phyloP scores from a whole-genome alignment of 2,888 invertebrate species.

The Morpho helenor region DNA sequence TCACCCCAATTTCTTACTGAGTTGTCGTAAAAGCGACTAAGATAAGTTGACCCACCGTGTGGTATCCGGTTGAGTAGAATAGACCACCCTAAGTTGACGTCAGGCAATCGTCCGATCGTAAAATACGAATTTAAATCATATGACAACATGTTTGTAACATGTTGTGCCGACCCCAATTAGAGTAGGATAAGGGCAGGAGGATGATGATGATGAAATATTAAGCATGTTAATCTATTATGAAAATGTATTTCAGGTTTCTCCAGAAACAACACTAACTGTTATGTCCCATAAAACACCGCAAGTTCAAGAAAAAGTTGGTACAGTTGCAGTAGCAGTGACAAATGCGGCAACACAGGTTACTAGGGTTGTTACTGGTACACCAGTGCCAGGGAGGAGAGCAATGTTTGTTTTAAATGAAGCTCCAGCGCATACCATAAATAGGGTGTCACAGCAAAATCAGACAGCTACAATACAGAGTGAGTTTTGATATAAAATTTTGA shows the following conservation, averaged over 20 bases:
- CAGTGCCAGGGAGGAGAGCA: slow-evolving; percentile 54
- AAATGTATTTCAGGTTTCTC: slow-evolving; percentile 56
- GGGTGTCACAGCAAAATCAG: slow-evolving; percentile 71
- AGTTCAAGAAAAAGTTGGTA: slow-evolving; percentile 71
- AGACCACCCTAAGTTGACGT: too few relatives aligned
- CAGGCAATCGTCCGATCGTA: too few relatives aligned
- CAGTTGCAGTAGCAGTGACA: slow-evolving; percentile 61
- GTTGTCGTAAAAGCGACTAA: too few relatives aligned
- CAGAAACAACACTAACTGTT: slow-evolving; percentile 72
- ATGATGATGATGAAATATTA: too few relatives aligned
- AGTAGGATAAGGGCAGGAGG: too few relatives aligned
- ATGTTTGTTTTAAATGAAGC: slow-evolving; percentile 75
- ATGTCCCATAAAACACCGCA: slow-evolving; percentile 75
- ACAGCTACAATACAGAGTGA: slow-evolving; percentile 72
- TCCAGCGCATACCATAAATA: slow-evolving; percentile 59
- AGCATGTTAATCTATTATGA: too few relatives aligned
- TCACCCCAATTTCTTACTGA: too few relatives aligned
- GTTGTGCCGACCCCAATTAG: too few relatives aligned
- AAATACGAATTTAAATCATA: too few relatives aligned
- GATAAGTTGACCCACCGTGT: too few relatives aligned
- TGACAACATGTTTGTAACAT: too few relatives aligned
- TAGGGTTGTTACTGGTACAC: slow-evolving; percentile 62
- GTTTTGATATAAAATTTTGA: slow-evolving; percentile 25
- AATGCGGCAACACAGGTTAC: slow-evolving; percentile 67
- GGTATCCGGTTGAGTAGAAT: too few relatives aligned